Base-by-base conservation (phyloP, 2,888 invertebrate species). In the Apodemia duryi region DNA sequence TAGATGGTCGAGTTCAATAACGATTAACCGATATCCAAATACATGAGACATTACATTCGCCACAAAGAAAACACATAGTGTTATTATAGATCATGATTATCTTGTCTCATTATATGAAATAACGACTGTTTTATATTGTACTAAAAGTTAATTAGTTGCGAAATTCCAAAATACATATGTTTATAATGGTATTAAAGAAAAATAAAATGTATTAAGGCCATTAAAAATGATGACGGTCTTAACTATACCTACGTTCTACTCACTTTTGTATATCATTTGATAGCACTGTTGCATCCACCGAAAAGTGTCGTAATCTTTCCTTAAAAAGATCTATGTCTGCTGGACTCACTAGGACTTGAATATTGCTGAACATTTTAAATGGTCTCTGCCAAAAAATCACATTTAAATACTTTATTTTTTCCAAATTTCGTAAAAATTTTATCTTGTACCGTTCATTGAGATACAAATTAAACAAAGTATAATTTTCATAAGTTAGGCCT, bases 371-470 rank as follows among this genome's bases (percentile, higher is more conserved):
- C 43, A 89, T 65, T 65, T 81, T 86, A 1, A 70, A 70, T 0
- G 88, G 86, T 29, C 73, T 79, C 51, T 75, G 80, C 86, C 86
- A 87, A 69, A 85, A 89, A 0, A 77, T 66, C 6, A 85, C 67
- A 52, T 88, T 76, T 0, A 88, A 72, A 38, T 87, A 86, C 67
- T 79, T 85, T 52, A 80, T 73, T 0, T 65, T 66, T 2, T 79
- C 79, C 35, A 88, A 67, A 68, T 81, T 84, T 63, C 81, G 78
- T 6, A 90, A 69, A 66, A 88, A 88, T 13, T 76, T 78, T 68
- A 88, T 72, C 43, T 90, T 88, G 1, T 78, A 78, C 1, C 68
- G 61, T 0, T 80, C 76, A 0, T 65, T 69, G 0, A 88, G 85
- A 0, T 70, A 51, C 0, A 78, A 66, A 21, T 74, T 77, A 35